Evolutionary conservation across 2,888 invertebrate species (phyloP), one percentile per base, ranked within the genome.

Genomic region (Xylota sylvarum): DNA sequence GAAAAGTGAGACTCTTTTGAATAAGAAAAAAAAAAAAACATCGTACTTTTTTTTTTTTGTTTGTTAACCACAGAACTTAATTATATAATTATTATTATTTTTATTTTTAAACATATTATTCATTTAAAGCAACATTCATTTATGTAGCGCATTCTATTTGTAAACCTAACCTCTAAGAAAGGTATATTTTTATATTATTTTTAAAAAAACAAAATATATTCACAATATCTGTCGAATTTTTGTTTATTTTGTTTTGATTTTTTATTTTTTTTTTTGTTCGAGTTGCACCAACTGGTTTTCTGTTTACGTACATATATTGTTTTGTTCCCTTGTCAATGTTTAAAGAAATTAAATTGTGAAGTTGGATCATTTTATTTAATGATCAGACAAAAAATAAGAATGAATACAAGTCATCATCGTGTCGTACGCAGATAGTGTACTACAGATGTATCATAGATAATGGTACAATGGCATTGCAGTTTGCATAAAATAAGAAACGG

Each of bases 171-270:
- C 77, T 78, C 64, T 81, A 82, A 86, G 69, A 77, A 78, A 48
- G 81, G 86, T 77, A 77, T 82, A 86, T 86, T 86, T 86, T 86
- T 86, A 86, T 86, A 86, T 81, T 86, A 81, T 81, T 86, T 86
- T 55, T 14, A 65, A 77, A 69, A 62, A 67, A 82, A 81, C 50
- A 72, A 80, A 81, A 86, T 86, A 86, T 86, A 86, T 73, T 81
- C 72, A 86, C 62, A 48, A 69, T 82, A 80, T 76, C 64, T 37
- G 65, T 58, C 56, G 56, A 62, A 50, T 74, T 55, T 40, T 4
- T 32, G 50, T 32, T 40, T 52, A 1, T 67, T 73, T 60, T 37
- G 37, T 55, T 23, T 76, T 80, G 35, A 0, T 6, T 37, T 27
- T 17, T 40, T 48, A 32, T 19, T 4, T 19, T 72, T 27, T 67